Base-by-base conservation (phyloP, 2,888 invertebrate species). In the Nasonovia ribisnigri region DNA sequence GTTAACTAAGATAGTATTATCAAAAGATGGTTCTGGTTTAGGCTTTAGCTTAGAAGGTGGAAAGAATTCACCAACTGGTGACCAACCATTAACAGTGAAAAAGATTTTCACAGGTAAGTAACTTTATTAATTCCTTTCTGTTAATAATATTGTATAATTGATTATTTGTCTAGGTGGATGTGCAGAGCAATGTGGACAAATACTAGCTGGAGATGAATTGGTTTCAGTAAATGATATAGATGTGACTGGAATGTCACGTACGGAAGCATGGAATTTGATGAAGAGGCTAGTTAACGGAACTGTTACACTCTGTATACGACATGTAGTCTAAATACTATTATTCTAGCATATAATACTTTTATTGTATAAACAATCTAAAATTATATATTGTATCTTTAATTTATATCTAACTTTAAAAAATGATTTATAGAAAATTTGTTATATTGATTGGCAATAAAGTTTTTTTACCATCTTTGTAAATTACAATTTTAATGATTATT, bases 1-100 rank as follows among this genome's bases (percentile, higher is more conserved):
- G 95, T 95, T 95, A 93, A 95, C 96, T 88, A 96, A 97, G 88
- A 96, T 96, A n/a, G 96, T 97, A 43, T 96, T 97, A 87, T 95
- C 95, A 94, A 97, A 97, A 96, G 98, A 98, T 95, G 98, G 98
- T 94, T 97, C 98, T 95, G 99, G 99, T 11, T 97, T 99, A 94
- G 99, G 99, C 91, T 99, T 99, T 96, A 98, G 99, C 95, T 97
- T 99, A 95, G 99, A 99, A 95, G 99, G 99, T 92, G 99, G 99
- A 90, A 97, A 97, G 95, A 98, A 98, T 96, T 99, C 99, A 48
- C 98, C 98, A 13, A 96, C 97, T 94, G 99, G 99, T 48, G 98
- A 99, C 96, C 97, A 97, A 95, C 98, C 99, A 89, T 97, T 99
- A 94, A 97, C 97, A 92, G 97, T 99, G 95, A 99, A 99, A 96